phyloP scores from a whole-genome alignment of 1,140 invertebrate species.

The Caligus rogercresseyi region DNA sequence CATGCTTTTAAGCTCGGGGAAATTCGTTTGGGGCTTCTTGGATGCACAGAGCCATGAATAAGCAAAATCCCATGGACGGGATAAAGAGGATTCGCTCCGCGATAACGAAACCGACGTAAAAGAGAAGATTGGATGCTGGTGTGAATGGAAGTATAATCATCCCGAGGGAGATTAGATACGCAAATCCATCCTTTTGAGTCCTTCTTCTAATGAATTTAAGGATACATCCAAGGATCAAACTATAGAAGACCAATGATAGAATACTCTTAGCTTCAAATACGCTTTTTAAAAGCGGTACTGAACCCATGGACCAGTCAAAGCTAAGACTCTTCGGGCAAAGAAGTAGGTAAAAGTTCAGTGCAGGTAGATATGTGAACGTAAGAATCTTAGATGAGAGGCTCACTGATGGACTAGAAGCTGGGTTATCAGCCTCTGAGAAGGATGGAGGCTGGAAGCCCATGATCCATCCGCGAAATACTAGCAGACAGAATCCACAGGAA shows the following conservation, averaged over 20 bases:
- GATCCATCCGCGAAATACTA: conserved; percentile 27
- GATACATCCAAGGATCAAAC: conserved; percentile 11
- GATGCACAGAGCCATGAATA: conserved; percentile 49
- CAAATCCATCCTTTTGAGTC: background rate
- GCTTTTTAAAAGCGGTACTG: conserved; percentile 56
- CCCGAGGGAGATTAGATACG: background rate
- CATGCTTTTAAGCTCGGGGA: conserved; percentile 29
- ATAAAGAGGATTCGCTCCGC: conserved; percentile 25
- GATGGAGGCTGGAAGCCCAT: conserved; percentile 27
- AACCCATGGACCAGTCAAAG: conserved; percentile 92
- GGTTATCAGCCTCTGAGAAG: conserved; percentile 31
- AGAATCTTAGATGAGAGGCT: conserved; percentile 33
- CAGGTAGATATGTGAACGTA: conserved; percentile 71
- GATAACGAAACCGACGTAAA: conserved; percentile 25
- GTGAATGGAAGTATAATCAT: conserved; percentile 25
- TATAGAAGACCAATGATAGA: conserved; percentile 49
- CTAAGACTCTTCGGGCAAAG: conserved; percentile 61
- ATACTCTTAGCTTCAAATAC: conserved; percentile 55
- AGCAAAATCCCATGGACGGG: conserved; percentile 72
- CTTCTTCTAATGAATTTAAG: background rate
- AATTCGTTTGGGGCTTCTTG: conserved; percentile 30
- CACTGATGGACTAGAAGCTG: conserved; percentile 29
- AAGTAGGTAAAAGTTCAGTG: conserved; percentile 63
- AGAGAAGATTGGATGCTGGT: conserved; percentile 24
- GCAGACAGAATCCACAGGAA: conserved; percentile 19